Percentiles rank a stretch among this genome's conserved stretches.
phyloP scores from a whole-genome alignment of 1,140 invertebrate genomes.

The Leptinotarsa defecta region DNA sequence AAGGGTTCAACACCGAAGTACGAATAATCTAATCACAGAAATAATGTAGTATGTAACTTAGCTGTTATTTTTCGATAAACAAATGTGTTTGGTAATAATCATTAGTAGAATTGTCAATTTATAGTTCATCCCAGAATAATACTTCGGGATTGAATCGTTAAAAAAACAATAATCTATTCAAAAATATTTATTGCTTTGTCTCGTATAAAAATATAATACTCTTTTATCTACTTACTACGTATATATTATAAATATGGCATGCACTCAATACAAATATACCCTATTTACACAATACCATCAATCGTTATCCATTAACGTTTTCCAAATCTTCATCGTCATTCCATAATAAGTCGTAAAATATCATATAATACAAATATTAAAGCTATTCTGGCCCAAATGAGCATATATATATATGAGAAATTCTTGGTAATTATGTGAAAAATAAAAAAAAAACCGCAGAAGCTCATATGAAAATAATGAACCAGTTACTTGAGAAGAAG shows the following conservation, averaged over 20 bases:
- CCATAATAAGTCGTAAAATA: constrained; percentile 10
- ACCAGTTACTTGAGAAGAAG: too few relatives aligned
- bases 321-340: constrained; percentile 12
- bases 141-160: neutral
- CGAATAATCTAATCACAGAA: too few relatives aligned
- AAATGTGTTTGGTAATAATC: too few relatives aligned
- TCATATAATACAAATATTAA: constrained; percentile 16
- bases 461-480: too few relatives aligned
- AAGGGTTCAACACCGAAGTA: too few relatives aligned
- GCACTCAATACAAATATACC: constrained; percentile 11
- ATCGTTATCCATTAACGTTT: constrained; percentile 17
- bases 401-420: constrained; percentile 10
- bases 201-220: constrained; percentile 21
- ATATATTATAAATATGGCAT: constrained; percentile 21
- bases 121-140: neutral
- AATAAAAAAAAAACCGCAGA: neutral
- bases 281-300: neutral
- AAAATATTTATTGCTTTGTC: constrained; percentile 11
- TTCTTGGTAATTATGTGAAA: neutral
- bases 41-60: too few relatives aligned
- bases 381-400: constrained; percentile 15
- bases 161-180: neutral
- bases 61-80: too few relatives aligned
- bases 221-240: neutral
- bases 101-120: too few relatives aligned